A percentile compares a stretch with the other conserved stretches of the same genome.
Evolutionary conservation across 92 coral and sea anemone species (phyloP).

Genomic region (Siderastrea radians): DNA sequence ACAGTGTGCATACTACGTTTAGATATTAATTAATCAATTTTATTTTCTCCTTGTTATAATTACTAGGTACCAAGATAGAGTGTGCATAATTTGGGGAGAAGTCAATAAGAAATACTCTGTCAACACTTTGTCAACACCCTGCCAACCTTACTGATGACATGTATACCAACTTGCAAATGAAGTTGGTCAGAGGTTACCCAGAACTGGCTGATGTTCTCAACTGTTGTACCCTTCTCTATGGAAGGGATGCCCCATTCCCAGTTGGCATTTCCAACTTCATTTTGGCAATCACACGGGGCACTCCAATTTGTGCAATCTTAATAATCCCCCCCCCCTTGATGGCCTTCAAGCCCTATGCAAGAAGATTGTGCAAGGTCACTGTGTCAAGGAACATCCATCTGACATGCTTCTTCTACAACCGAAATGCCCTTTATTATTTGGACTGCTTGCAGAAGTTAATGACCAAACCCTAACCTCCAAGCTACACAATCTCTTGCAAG

Average conservation of each 20-base stretch:
- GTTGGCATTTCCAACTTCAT: conserved; percentile 33
- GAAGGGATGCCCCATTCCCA: conserved; percentile 28
- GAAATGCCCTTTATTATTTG: conserved; percentile 30
- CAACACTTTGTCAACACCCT: conserved; percentile 1
- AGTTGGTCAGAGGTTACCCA: background rate
- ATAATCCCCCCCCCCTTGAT: background rate
- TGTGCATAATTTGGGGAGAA: conserved; percentile 8
- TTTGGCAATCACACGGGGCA: background rate
- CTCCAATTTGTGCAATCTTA: conserved; percentile 41
- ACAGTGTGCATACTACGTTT: too few relatives aligned
- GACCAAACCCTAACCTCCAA: background rate
- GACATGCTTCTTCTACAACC: conserved; percentile 25
- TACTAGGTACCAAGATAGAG: conserved; percentile 43
- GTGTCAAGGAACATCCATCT: conserved; percentile 22
- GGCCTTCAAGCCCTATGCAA: conserved; percentile 16
- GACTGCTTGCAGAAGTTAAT: background rate
- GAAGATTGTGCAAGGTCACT: conserved; percentile 6
- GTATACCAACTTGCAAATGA: too few relatives aligned
- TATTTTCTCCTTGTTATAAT: background rate
- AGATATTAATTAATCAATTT: too few relatives aligned
- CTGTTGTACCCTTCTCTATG: conserved; percentile 17
- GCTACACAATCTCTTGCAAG: background rate
- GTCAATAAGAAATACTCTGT: conserved; percentile 2
- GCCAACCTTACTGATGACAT: conserved; percentile 4
- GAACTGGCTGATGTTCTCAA: conserved; percentile 13